Percentiles rank a stretch among this genome's conserved stretches.
Conservation (phyloP, 2,113 vertebrate genomes). For the Lanius ludovicianus region DNA sequence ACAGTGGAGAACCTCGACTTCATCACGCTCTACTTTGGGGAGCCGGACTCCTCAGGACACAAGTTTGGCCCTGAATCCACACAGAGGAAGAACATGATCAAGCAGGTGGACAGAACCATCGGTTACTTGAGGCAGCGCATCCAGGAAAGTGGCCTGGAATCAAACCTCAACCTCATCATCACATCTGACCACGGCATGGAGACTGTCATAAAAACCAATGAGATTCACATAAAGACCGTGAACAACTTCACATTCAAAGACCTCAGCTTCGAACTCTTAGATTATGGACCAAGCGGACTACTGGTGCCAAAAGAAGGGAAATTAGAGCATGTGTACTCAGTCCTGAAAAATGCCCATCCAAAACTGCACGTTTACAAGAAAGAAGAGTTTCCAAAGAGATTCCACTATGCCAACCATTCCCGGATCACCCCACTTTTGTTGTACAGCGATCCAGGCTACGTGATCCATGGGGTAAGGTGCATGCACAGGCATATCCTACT, state of each 20-base stretch:
- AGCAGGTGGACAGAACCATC: constrained; percentile 85
- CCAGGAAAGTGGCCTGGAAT: constrained; percentile 40
- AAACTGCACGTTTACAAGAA: constrained; percentile 85
- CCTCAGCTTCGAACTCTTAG: constrained; percentile 83
- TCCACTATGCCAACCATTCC: constrained; percentile 78
- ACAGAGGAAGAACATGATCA: constrained; percentile 74
- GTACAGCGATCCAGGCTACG: constrained; percentile 82
- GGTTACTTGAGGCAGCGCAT: constrained; percentile 81
- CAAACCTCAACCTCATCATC: constrained; percentile 82
- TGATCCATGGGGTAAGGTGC: constrained; percentile 86
- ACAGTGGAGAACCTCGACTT: constrained; percentile 75
- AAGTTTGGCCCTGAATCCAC: constrained; percentile 81
- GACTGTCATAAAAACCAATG: constrained; percentile 59
- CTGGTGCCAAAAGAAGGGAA: constrained; percentile 84
- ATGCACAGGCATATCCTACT: accelerated
- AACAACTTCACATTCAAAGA: constrained; percentile 81
- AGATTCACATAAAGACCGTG: constrained; percentile 73
- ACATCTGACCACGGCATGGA: constrained; percentile 90
- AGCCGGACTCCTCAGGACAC: constrained; percentile 84
- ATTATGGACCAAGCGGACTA: constrained; percentile 84
- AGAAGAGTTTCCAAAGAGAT: constrained; percentile 75
- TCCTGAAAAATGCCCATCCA: constrained; percentile 80
- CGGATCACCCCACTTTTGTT: constrained; percentile 85
- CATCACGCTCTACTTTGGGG: constrained; percentile 87
- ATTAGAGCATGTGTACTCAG: constrained; percentile 81